Conservation (phyloP, 2,113 vertebrate species). For the Argyrosomus japonicus region DNA sequence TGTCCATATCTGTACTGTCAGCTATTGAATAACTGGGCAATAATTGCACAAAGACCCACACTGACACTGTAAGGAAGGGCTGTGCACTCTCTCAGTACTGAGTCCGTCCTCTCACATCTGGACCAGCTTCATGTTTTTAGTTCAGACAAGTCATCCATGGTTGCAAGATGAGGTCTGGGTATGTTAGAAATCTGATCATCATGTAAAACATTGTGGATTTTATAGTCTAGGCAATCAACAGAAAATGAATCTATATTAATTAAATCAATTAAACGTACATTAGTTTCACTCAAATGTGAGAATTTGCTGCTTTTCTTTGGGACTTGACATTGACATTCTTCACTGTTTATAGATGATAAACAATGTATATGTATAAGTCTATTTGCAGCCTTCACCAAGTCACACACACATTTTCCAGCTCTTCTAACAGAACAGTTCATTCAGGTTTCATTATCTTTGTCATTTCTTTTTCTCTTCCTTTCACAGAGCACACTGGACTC, state of each 20-base stretch:
- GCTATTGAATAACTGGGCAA: no score
- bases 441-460: not conserved
- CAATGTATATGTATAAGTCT: not conserved
- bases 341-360: not conserved
- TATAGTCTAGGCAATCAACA: not conserved
- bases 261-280: no score
- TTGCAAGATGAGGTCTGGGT: not conserved
- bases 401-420: not conserved
- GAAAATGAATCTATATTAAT: not conserved
- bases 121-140: no score
- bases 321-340: not conserved
- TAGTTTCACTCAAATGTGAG: not conserved
- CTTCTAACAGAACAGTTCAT: not conserved
- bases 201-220: not conserved
- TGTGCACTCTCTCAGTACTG: no score
- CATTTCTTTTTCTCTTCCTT: not conserved
- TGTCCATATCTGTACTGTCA: no score
- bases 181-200: not conserved
- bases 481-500: slow-evolving; percentile 90
- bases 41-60: no score
- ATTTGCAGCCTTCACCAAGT: not conserved
- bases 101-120: no score
- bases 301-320: not conserved
- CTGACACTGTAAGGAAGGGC: no score
- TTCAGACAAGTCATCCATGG: not conserved